Evolutionary conservation across 2,797 vertebrate genomes (phyloP).

Genomic region (Alcedo quadribrachys): DNA sequence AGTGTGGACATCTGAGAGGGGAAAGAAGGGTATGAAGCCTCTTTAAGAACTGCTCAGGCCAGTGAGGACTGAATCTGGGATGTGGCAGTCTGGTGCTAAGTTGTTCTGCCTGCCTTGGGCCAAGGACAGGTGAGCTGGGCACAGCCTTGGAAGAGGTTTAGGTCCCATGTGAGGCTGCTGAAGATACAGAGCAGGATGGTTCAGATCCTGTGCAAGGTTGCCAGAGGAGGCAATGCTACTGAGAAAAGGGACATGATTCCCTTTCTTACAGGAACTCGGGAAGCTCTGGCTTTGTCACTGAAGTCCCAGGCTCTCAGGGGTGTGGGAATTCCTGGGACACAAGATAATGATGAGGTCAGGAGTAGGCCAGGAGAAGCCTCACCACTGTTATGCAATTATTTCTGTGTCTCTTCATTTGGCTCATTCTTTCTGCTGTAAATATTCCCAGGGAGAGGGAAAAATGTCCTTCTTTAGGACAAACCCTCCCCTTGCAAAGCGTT

Average conservation of each 20-base stretch:
- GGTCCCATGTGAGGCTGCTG: not conserved
- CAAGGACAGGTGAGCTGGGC: not conserved
- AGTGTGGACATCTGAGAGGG: not conserved
- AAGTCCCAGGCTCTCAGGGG: accelerated
- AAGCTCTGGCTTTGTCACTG: not conserved
- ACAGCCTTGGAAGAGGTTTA: not conserved
- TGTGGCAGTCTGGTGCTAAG: not conserved
- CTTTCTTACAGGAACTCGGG: not conserved
- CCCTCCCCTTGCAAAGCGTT: accelerated
- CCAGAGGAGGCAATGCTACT: not conserved
- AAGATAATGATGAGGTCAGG: accelerated
- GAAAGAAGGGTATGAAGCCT: not conserved
- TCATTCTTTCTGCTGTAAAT: not conserved
- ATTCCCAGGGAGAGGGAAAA: not conserved
- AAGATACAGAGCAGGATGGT: not conserved
- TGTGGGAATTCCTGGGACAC: not conserved
- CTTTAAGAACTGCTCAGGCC: not conserved
- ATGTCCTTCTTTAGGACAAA: not conserved
- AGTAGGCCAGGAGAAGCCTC: not conserved
- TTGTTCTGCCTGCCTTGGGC: not conserved
- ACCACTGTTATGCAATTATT: not conserved
- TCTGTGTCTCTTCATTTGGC: not conserved
- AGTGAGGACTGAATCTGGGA: not conserved
- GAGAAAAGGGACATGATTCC: not conserved
- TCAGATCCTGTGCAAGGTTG: not conserved